Evolutionary conservation across 53 echinoderm and acorn worm species (phyloP), one percentile per base, ranked within the genome.

Genomic region (Echinarachnius parma): DNA sequence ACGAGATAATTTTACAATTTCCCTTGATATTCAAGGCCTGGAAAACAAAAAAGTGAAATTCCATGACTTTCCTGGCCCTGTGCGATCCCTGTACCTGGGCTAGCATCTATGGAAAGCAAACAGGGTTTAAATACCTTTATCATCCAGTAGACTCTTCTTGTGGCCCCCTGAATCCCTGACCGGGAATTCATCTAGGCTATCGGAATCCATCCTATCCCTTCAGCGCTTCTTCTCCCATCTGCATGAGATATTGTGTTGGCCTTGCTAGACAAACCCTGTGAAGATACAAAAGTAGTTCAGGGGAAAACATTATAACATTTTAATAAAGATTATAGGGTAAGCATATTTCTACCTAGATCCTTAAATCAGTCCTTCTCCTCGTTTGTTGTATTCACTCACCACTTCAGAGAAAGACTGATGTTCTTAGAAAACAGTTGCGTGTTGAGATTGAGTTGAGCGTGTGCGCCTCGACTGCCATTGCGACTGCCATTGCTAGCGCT

Each of bases 141-240:
- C 74, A 56, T 72, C 72, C 13, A 19, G 4, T 14, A 10, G 7
- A 39, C 13, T 39, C 28, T 57, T 35, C 14, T 15, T 5, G 7
- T 25, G 39, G 25, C 35, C 74, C 18, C 84, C 75, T 18, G 92
- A 72, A 66, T 92, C 92, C 25, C 88, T 81, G 22, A 92, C 92
- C 28, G 92, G 88, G 14, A 77, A 59, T 46, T 92, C 88, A 70
- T 84, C 82, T 37, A 70, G 72, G 46, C 86, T 85, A 30, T 90
- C 92, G 5, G 50, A 61, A 67, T 92, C 92, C 92, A 92, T 92
- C 49, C 27, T 54, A 15, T 30, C 0, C 3, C 5, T 28, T 22
- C 57, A 53, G 21, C 24, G 13, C 9, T 20, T 31, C 29, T n/a
- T 66, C 16, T 44, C 34, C 19, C 9, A 62, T 62, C 39, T 37